Percentiles rank a stretch among this genome's conserved stretches.
These are phyloP conservation scores for Cheirogaleus major DNA, from an alignment of 2,797 vertebrate genomes.

Conservation along the genomic window DNA sequence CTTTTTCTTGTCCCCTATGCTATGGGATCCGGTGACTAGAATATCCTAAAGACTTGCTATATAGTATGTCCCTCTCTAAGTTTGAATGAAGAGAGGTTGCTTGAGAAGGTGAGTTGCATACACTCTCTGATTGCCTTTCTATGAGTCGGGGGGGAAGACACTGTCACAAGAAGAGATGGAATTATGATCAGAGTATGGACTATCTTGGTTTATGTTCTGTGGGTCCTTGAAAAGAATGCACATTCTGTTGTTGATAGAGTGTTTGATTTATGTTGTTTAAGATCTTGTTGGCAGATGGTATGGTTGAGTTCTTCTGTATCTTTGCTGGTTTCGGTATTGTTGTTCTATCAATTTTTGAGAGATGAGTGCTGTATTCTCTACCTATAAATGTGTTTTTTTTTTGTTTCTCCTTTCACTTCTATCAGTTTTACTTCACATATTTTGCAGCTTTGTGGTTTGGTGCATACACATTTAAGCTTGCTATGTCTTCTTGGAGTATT, in stretches of 20 bases:
- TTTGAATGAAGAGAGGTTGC: neutral
- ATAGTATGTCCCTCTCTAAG: neutral
- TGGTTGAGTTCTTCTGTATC: neutral
- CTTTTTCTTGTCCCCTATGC: neutral
- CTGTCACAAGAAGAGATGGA: neutral
- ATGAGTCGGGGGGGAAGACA: neutral
- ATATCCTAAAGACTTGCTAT: neutral
- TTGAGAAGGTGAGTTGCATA: neutral
- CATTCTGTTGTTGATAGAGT: neutral
- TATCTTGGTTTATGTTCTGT: neutral
- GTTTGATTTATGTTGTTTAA: neutral
- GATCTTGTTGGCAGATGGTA: neutral
- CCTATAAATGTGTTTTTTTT: neutral
- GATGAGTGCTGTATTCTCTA: neutral
- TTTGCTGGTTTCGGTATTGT: neutral
- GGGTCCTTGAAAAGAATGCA: neutral
- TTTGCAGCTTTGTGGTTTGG: conserved; percentile 25
- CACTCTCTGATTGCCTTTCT: neutral
- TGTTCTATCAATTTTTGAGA: neutral
- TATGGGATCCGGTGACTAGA: neutral
- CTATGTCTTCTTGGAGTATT: neutral
- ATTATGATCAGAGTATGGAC: neutral
- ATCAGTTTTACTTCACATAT: neutral
- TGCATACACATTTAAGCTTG: neutral
- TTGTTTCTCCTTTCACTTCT: neutral